A percentile compares a stretch with the other conserved stretches of the same genome.
phyloP scores from a whole-genome alignment of 2,888 invertebrate species.

The Coremacera marginata region DNA sequence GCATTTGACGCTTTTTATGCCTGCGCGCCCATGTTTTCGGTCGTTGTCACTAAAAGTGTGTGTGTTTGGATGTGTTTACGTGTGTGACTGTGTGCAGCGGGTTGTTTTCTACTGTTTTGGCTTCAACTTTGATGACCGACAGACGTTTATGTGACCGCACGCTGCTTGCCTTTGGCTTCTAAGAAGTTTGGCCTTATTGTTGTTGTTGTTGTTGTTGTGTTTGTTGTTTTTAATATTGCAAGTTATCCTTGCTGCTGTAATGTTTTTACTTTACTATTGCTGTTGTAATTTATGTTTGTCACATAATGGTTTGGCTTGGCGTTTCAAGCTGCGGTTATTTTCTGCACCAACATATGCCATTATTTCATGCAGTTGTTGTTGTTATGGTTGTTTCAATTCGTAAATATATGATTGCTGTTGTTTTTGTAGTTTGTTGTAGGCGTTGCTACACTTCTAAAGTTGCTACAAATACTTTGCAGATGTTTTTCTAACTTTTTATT shows the following conservation, averaged over 20 bases:
- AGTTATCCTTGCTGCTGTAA: not conserved
- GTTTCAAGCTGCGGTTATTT: not conserved
- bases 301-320: slow-evolving; percentile 23
- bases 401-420: not conserved
- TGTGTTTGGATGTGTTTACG: not conserved
- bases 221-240: not conserved
- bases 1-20: slow-evolving; percentile 9
- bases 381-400: no score
- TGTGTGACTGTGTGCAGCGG: not conserved
- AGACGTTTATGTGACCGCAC: slow-evolving; percentile 36
- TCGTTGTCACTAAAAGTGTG: not conserved
- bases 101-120: not conserved
- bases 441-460: slow-evolving; percentile 9
- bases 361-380: not conserved
- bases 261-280: slow-evolving; percentile 29
- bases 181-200: not conserved
- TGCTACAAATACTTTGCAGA: slow-evolving; percentile 3
- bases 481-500: not conserved
- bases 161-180: not conserved
- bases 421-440: not conserved
- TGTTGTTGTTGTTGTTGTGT: slow-evolving; percentile 28
- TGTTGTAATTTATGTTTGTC: slow-evolving; percentile 34
- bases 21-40: not conserved
- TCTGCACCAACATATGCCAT: not conserved
- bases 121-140: slow-evolving; percentile 22